These are phyloP conservation scores for Callorhinus ursinus DNA, from an alignment of 2,113 vertebrate genomes.

Conservation along the genomic window DNA sequence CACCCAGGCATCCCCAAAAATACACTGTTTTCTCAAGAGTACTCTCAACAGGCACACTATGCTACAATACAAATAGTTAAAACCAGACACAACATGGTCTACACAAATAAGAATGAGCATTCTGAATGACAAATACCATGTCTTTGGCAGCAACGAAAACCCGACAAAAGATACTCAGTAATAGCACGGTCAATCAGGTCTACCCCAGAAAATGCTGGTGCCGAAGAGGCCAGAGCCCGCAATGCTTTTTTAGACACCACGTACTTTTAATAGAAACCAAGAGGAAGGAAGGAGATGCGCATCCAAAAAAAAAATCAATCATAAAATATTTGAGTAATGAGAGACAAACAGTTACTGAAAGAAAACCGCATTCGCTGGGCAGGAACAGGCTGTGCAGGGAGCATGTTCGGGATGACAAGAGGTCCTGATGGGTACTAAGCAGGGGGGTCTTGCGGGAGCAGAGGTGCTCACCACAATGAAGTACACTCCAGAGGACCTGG, in stretches of 20 bases:
- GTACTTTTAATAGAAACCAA: conserved; percentile 67
- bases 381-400: not conserved
- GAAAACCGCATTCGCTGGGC: not conserved
- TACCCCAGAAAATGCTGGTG: not conserved
- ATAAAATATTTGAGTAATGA: conserved; percentile 57
- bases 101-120: not conserved
- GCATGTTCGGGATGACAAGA: not conserved
- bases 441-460: not conserved
- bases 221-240: conserved; percentile 18
- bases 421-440: not conserved
- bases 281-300: conserved; percentile 61
- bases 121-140: not conserved
- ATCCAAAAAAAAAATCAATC: conserved; percentile 65
- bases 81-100: not conserved
- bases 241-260: not conserved
- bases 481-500: not conserved
- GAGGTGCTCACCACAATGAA: not conserved
- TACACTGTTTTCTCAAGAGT: not conserved
- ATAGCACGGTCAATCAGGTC: not conserved
- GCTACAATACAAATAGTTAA: not conserved
- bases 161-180: not conserved
- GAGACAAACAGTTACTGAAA: conserved; percentile 49
- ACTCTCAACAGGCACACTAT: not conserved
- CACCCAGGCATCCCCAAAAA: not conserved
- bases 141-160: not conserved